Evolutionary conservation across 2,797 vertebrate genomes (phyloP), one percentile per base, ranked within the genome.

Genomic region (Toxotes lorentzi): DNA sequence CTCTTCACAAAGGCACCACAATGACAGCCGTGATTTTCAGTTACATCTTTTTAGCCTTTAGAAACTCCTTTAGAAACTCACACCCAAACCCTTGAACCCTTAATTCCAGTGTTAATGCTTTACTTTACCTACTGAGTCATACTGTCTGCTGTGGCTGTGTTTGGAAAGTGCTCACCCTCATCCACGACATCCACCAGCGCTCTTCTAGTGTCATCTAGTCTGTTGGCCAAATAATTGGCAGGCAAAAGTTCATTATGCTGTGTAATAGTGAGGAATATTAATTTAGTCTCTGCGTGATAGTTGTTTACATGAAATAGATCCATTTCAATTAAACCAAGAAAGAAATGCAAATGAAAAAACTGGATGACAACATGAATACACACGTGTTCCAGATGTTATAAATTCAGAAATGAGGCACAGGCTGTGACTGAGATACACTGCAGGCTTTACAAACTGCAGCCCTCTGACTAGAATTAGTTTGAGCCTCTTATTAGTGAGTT

Each of bases 401-500:
- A 23, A 62, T 50, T n/a, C 35, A 51, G 14, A 50, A 51, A 41
- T 45, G 4, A 68, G 50, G 30, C 16, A 12, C 47, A 12, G 21
- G 17, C 35, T 14, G 12, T 32, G 21, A 51, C 43, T 60, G 38
- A 57, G 30, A 30, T 2, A 12, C 9, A 35, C 24, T 23, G 40
- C 19, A 40, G n/a, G 67, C 56, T 61, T 21, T 23, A 54, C 56
- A 45, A 66, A 63, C 16, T 43, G 3, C 38, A 34, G 35, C n/a
- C 13, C 24, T 72, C 38, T 21, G 21, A 65, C 40, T 47, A 3
- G 13, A 60, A 48, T 32, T 27, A 17, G 43, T 60, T 50, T 62
- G 8, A 64, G 58, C 35, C 10, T 73, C 70, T 72, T 58, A 70
- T 76, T 70, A 64, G 62, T 13, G 14, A 69, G 59, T 48, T 59